Conservation (phyloP, 2,797 vertebrate species). For the Hephaestus fuliginosus region DNA sequence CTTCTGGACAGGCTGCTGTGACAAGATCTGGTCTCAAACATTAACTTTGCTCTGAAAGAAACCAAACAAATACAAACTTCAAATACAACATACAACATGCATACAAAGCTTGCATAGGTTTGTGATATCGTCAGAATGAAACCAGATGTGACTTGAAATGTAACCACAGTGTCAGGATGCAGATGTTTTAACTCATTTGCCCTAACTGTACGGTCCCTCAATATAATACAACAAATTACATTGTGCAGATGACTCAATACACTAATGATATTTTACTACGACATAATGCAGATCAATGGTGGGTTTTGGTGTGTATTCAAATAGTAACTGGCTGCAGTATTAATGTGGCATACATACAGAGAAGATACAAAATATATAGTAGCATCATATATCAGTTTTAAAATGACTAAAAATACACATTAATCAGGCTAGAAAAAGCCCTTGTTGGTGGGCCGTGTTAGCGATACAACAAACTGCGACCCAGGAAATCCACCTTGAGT, state of each 20-base stretch:
- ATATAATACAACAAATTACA: neutral
- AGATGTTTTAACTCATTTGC: neutral
- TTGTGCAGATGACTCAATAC: neutral
- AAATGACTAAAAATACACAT: neutral
- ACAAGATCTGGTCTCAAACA: conserved; percentile 1
- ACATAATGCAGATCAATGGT: neutral
- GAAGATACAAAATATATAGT: no score
- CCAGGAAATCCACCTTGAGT: neutral
- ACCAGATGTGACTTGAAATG: neutral
- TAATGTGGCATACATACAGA: neutral
- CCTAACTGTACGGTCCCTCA: neutral
- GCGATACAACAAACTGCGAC: neutral
- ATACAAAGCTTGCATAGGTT: neutral
- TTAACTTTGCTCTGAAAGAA: conserved; percentile 60
- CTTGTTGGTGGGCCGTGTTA: neutral
- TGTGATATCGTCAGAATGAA: neutral
- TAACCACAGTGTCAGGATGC: neutral
- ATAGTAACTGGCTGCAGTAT: neutral
- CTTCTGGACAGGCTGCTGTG: neutral
- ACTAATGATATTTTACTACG: neutral
- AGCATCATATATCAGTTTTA: neutral
- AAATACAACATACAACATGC: no score
- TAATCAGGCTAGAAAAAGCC: neutral
- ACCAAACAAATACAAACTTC: conserved; percentile 2
- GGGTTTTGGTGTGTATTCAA: neutral